Evolutionary conservation across 1,140 invertebrate genomes (phyloP).

Genomic region (Atta colombica): DNA sequence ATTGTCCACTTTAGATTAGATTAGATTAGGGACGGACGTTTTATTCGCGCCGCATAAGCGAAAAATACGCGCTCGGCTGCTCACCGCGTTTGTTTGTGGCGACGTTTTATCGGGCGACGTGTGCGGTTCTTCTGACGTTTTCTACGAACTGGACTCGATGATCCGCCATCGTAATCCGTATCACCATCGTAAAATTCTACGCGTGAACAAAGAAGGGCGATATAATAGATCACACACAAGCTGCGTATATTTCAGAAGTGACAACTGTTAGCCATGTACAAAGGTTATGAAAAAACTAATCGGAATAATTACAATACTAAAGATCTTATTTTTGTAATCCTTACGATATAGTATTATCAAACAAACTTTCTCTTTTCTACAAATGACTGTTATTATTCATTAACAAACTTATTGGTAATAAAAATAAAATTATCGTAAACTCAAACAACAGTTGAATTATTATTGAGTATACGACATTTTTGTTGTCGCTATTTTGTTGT

Average conservation of each 20-base stretch:
- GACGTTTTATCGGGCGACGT: conserved; percentile 74
- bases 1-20: conserved; percentile 56
- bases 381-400: no score
- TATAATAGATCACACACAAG: neutral
- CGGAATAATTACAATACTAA: neutral
- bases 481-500: no score
- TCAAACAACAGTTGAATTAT: no score
- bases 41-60: conserved; percentile 63
- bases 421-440: no score
- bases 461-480: no score
- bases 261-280: neutral
- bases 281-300: neutral
- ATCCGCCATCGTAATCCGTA: conserved; percentile 22
- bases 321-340: no score
- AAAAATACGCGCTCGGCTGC: conserved; percentile 36
- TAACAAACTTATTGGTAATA: no score
- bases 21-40: conserved; percentile 53
- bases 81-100: conserved; percentile 75
- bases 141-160: conserved; percentile 68
- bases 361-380: no score
- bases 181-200: conserved; percentile 46
- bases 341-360: no score
- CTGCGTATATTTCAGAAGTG: neutral
- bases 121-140: conserved; percentile 71
- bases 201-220: conserved; percentile 41